These are phyloP conservation scores for Channa maculata DNA, from an alignment of 2,113 vertebrate species.

Conservation along the genomic window DNA sequence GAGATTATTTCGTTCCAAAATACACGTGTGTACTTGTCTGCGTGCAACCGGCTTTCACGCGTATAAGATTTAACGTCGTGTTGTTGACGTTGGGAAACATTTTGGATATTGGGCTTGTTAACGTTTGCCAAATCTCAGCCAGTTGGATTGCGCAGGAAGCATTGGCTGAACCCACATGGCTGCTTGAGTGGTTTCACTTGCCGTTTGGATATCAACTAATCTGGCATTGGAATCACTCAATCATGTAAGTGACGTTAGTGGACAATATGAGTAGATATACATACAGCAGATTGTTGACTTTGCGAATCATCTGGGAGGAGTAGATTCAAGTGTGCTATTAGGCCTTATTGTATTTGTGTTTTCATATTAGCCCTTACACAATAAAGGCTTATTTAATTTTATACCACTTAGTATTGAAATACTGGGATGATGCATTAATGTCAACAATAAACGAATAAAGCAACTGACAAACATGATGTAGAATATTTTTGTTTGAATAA, in stretches of 20 bases:
- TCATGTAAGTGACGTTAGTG: neutral
- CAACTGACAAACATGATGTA: conserved; percentile 7
- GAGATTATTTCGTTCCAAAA: neutral
- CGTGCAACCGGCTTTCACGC: rapidly evolving
- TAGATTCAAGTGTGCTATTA: no score
- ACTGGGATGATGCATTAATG: neutral
- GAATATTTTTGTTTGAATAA: conserved; percentile 17
- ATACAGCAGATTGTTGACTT: no score
- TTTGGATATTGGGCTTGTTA: conserved; percentile 20
- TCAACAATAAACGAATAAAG: neutral
- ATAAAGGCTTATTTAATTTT: no score
- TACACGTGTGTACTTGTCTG: rapidly evolving
- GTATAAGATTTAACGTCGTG: neutral
- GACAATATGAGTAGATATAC: neutral
- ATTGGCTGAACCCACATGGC: conserved; percentile 71
- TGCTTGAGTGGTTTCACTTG: conserved; percentile 23
- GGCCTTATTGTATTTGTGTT: no score
- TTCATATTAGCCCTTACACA: no score
- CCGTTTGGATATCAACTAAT: neutral
- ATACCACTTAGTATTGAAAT: neutral
- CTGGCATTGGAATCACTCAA: neutral
- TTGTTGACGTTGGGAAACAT: neutral
- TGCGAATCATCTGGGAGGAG: no score
- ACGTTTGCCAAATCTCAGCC: conserved; percentile 60
- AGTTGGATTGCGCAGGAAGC: conserved; percentile 73